Percentiles rank a stretch among this genome's conserved stretches.
Conservation (phyloP, 1,140 invertebrate species). For the Popillia japonica region DNA sequence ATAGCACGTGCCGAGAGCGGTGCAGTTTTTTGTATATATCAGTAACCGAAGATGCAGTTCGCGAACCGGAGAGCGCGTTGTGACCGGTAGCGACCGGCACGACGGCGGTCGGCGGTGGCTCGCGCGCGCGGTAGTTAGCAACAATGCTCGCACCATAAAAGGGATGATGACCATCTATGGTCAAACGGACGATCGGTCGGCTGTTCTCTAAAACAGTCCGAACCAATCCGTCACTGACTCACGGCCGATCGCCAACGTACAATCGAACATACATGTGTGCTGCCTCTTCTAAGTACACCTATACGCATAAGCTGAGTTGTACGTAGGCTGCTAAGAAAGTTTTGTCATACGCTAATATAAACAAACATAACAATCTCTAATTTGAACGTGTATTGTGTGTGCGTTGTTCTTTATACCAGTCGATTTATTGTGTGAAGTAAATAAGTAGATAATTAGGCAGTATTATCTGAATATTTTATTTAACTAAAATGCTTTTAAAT, state of each 20-base stretch:
- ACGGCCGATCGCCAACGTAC: constrained; percentile 34
- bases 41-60: neutral
- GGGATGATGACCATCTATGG: constrained; percentile 57
- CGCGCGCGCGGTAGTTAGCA: constrained; percentile 40
- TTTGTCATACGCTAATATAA: no score
- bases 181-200: constrained; percentile 50
- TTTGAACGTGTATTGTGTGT: no score
- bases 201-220: constrained; percentile 47
- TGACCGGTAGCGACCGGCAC: constrained; percentile 36
- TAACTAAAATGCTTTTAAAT: no score
- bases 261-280: constrained; percentile 40
- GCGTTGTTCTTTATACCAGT: no score
- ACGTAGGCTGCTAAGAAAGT: no score
- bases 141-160: constrained; percentile 57
- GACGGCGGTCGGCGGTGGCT: constrained; percentile 3
- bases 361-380: no score
- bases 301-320: neutral
- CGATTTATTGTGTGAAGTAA: no score
- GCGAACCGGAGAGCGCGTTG: neutral
- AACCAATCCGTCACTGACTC: constrained; percentile 52
- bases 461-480: no score
- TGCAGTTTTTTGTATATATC: constrained; percentile 40
- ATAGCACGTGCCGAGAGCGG: constrained; percentile 54
- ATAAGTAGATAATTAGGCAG: no score
- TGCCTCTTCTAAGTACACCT: constrained; percentile 8